Evolutionary conservation across 2,113 vertebrate genomes (phyloP).

Genomic region (Fregetta grallaria): DNA sequence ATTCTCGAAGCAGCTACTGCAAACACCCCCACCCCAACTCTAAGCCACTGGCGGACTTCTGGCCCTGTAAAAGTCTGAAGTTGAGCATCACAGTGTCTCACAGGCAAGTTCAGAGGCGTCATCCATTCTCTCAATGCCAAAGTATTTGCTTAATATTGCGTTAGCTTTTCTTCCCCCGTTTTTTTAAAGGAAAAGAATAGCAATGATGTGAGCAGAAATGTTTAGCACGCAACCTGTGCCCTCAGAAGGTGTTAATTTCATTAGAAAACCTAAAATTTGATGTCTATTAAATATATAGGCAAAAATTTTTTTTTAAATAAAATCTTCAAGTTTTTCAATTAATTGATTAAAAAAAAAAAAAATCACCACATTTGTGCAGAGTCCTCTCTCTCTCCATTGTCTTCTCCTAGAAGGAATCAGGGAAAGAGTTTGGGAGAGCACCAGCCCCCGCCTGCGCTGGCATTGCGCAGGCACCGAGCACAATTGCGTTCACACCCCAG

Average conservation of each 20-base stretch:
- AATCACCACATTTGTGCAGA: neutral
- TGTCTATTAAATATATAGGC: neutral
- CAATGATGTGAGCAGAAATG: neutral
- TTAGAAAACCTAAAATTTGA: neutral
- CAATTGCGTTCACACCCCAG: accelerated
- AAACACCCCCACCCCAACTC: accelerated
- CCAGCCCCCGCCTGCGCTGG: no score
- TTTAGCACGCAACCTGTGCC: neutral
- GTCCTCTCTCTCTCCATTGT: no score
- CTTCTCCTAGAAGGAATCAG: neutral
- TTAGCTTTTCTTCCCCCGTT: neutral
- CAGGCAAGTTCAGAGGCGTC: neutral
- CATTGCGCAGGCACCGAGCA: accelerated
- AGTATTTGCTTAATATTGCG: accelerated
- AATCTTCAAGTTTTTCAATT: neutral
- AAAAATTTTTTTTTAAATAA: neutral
- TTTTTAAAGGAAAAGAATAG: neutral
- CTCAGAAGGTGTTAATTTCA: neutral
- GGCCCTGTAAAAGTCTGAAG: neutral
- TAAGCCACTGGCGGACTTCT: accelerated
- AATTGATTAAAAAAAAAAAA: neutral
- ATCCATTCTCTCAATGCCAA: accelerated
- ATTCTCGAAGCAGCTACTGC: neutral
- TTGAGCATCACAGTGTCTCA: neutral
- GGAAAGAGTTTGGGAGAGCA: neutral